These are phyloP conservation scores for Oedothorax gibbosus DNA, from an alignment of 1,140 invertebrate species.

Conservation along the genomic window DNA sequence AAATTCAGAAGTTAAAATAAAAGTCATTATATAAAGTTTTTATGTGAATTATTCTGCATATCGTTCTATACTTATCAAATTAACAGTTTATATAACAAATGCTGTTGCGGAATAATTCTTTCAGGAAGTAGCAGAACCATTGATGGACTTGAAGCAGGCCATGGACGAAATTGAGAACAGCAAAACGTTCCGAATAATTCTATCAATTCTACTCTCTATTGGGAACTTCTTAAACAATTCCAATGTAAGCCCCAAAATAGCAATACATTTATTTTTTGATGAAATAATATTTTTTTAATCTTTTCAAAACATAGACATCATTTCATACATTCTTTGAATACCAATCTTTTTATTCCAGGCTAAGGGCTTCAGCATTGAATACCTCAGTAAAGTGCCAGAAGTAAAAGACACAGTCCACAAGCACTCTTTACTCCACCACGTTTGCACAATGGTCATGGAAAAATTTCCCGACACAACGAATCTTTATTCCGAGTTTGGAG, in stretches of 20 bases:
- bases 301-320: not conserved
- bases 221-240: constrained; percentile 97
- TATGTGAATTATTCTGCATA: too few species aligned
- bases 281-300: not conserved
- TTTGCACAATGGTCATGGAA: constrained; percentile 97
- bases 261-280: not conserved
- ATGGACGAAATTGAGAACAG: constrained; percentile 90
- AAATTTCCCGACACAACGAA: constrained; percentile 92
- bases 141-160: constrained; percentile 98
- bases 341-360: constrained; percentile 68
- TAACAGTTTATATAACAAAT: too few species aligned
- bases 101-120: not conserved
- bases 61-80: too few species aligned
- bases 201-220: constrained; percentile 92
- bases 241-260: constrained; percentile 69
- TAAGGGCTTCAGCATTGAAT: constrained; percentile 98
- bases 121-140: constrained; percentile 95
- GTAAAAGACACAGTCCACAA: constrained; percentile 99
- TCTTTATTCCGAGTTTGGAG: constrained; percentile 97
- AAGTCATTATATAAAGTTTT: too few species aligned
- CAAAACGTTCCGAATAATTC: constrained; percentile 93
- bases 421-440: constrained; percentile 95
- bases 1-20: too few species aligned
- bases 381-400: constrained; percentile 97
- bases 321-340: not conserved